phyloP scores from a whole-genome alignment of 2,797 vertebrate species.

The Spinus pinus region DNA sequence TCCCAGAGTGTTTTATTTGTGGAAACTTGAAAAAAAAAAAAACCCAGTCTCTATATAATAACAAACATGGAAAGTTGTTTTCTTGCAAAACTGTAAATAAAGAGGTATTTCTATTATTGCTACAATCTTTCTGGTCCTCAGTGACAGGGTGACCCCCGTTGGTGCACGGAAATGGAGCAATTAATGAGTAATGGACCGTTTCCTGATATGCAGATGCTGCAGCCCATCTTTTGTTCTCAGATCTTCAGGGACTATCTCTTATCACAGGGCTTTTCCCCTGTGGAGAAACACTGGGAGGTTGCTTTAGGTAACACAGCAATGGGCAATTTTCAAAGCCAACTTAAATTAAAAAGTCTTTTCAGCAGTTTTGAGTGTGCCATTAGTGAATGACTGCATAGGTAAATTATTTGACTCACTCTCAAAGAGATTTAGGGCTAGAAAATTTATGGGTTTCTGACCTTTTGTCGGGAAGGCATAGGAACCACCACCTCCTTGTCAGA shows the following conservation, averaged over 20 bases:
- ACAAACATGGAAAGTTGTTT: background rate
- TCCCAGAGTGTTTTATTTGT: background rate
- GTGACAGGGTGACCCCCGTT: background rate
- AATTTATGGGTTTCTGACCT: background rate
- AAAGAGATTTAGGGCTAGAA: background rate
- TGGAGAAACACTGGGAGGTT: constrained; percentile 54
- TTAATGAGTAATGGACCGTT: constrained; percentile 8
- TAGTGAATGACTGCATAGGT: background rate
- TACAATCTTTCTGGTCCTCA: background rate
- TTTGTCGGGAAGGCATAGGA: background rate
- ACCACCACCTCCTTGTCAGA: background rate
- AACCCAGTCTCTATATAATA: background rate
- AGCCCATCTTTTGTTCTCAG: constrained; percentile 24
- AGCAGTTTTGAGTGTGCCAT: constrained; percentile 16
- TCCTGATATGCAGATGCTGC: constrained; percentile 18
- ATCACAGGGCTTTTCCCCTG: background rate
- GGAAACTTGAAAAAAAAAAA: background rate
- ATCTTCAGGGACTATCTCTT: constrained; percentile 35
- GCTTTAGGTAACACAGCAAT: constrained; percentile 53
- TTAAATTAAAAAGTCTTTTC: constrained; percentile 23
- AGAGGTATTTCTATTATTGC: constrained; percentile 17
- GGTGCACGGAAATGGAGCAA: constrained; percentile 42
- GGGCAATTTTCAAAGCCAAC: constrained; percentile 10
- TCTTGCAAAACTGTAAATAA: constrained; percentile 43
- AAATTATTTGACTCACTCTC: background rate